Base-by-base conservation (phyloP, 2,113 vertebrate genomes). In the Oncorhynchus nerka region DNA sequence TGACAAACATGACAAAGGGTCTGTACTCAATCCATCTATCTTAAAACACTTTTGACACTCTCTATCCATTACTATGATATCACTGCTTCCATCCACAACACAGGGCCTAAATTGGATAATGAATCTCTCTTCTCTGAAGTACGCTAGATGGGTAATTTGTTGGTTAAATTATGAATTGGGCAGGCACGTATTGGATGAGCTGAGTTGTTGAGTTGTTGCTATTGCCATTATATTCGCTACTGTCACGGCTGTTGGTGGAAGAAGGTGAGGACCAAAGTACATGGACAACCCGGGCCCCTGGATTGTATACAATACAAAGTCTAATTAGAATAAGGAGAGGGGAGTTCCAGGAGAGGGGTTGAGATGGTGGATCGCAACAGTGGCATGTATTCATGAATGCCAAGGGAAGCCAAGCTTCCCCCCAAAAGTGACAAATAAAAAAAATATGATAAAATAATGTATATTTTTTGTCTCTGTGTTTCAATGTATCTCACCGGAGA, bases 91-190 rank as follows among this genome's bases (percentile, higher is more conserved):
- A 45, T 45, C 39, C 39, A 45, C 2, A 45, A 45, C 8, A 45
- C 39, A 45, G 39, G 39, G 9, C 39, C 39, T 84, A 79, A 89
- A 87, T 81, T 87, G 85, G 83, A 86, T 90, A 89, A 89, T 90
- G 84, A 88, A 89, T 88, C 84, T 76, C 80, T 72, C 49, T 66
- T 75, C 64, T 9, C 68, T 79, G 87, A 87, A 83, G 84, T 55
- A 66, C 73, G 45, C 49, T 68, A 74, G 85, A 90, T 87, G 81
- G 86, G 89, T 88, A 82, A 82, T 88, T 88, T 88, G 86, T 79
- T 77, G 80, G 83, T 80, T 85, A 83, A 87, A 89, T 89, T 80
- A 84, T 26, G 70, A 85, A 79, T 70, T 0, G 80, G 62, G 78
- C 34, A 81, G 19, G 15, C 59, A 62, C 75, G 83, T 81, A 79